A percentile compares a stretch with the other conserved stretches of the same genome.
Evolutionary conservation across 2,797 vertebrate genomes (phyloP).

Genomic region (Benthosema pterotum): DNA sequence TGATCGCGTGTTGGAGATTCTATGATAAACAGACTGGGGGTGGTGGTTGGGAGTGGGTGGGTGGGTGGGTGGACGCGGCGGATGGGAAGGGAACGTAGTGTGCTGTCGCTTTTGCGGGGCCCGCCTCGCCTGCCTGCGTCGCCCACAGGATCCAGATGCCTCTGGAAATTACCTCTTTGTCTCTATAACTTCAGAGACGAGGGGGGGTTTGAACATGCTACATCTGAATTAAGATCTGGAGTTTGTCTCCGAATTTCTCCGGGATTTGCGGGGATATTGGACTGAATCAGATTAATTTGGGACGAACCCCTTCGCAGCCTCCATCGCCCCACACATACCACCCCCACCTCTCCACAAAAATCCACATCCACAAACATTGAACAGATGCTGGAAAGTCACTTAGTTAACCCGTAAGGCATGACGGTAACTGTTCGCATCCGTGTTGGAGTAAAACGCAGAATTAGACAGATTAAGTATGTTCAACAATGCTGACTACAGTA

Average conservation of each 20-base stretch:
- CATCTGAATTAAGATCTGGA: constrained; percentile 72
- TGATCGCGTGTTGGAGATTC: constrained; percentile 85
- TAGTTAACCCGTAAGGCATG: constrained; percentile 52
- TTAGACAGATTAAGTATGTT: constrained; percentile 59
- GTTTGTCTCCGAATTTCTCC: constrained; percentile 66
- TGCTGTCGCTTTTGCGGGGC: constrained; percentile 24
- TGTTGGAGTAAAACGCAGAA: constrained; percentile 28
- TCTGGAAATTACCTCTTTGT: constrained; percentile 79
- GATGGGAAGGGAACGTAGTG: constrained; percentile 54
- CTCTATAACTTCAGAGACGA: constrained; percentile 76
- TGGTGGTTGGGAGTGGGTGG: constrained; percentile 65
- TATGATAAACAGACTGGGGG: constrained; percentile 85
- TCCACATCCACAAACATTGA: constrained; percentile 67
- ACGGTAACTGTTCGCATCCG: constrained; percentile 56
- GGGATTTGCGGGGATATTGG: constrained; percentile 73
- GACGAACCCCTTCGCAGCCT: constrained; percentile 49
- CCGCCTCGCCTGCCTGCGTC: constrained; percentile 49
- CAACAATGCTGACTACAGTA: constrained; percentile 13
- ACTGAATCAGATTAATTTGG: constrained; percentile 75
- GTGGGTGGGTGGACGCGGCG: constrained; percentile 42
- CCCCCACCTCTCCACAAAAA: constrained; percentile 8
- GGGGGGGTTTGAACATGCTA: constrained; percentile 59
- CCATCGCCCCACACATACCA: constrained; percentile 32
- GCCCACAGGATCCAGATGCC: constrained; percentile 82
- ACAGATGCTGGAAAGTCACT: constrained; percentile 71